Conservation (phyloP, 2,113 vertebrate genomes). For the Nycticebus coucang region DNA sequence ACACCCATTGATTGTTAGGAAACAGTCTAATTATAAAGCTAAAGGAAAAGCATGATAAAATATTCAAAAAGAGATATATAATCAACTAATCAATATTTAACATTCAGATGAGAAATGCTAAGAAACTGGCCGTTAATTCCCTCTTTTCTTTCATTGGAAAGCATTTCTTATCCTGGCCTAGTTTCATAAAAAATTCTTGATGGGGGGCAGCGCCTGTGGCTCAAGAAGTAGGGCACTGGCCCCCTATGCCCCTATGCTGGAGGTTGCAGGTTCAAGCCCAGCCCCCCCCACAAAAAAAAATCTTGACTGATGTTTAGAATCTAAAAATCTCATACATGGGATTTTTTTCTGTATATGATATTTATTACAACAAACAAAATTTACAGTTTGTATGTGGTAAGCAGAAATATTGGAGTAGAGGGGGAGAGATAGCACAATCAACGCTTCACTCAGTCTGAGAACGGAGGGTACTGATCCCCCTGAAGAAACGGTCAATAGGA, state of each 20-base stretch:
- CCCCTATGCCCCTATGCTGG: too few relatives aligned
- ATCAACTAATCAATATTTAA: background rate
- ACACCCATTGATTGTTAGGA: background rate
- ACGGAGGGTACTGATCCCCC: background rate
- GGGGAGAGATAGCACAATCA: background rate
- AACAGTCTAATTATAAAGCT: background rate
- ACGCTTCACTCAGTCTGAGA: background rate
- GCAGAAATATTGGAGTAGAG: background rate
- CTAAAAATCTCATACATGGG: background rate
- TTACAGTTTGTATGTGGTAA: background rate
- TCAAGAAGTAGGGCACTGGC: too few relatives aligned
- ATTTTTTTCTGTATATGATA: background rate
- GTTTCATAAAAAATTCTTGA: background rate
- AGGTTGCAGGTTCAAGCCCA: too few relatives aligned
- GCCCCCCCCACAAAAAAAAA: too few relatives aligned
- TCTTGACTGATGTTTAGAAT: background rate
- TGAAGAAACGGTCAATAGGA: background rate
- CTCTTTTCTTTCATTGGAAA: background rate
- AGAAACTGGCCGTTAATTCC: background rate
- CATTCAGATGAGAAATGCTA: background rate
- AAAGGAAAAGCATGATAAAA: background rate
- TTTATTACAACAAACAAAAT: background rate
- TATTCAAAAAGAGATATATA: background rate
- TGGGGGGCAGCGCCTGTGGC: too few relatives aligned
- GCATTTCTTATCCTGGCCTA: background rate